Evolutionary conservation across 2,888 invertebrate species (phyloP).

Genomic region (Cosmia trapezina): DNA sequence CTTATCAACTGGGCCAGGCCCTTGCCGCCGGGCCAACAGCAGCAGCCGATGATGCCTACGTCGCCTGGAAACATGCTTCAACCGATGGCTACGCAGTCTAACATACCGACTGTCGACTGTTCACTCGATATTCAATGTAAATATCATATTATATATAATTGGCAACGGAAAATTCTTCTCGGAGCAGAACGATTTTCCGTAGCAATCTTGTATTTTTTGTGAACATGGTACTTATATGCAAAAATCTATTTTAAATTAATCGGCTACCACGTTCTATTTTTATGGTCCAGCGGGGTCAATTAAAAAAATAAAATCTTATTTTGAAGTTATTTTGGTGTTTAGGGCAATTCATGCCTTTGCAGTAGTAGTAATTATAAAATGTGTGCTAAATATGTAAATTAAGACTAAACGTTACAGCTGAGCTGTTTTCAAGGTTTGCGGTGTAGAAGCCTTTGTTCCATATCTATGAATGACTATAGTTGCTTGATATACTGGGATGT

Average conservation of each 20-base stretch:
- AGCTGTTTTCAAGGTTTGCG: conserved; percentile 54
- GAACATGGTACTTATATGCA: not conserved
- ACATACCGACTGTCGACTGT: conserved; percentile 83
- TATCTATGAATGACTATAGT: conserved; percentile 31
- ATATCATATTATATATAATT: conserved; percentile 62
- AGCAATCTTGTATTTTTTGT: not conserved
- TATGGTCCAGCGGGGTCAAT: not conserved
- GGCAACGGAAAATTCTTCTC: conserved; percentile 15
- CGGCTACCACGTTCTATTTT: conserved; percentile 6
- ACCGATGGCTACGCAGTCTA: conserved; percentile 75
- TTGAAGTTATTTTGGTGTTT: conserved; percentile 23
- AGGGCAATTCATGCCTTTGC: conserved; percentile 28
- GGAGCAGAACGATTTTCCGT: conserved; percentile 26
- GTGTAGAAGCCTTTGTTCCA: conserved; percentile 39
- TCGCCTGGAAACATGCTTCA: conserved; percentile 66
- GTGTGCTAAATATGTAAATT: conserved; percentile 52
- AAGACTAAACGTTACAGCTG: conserved; percentile 40
- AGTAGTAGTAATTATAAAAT: conserved; percentile 25
- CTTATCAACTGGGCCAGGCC: conserved; percentile 93
- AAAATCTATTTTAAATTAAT: conserved; percentile 15
- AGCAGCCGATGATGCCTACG: conserved; percentile 80
- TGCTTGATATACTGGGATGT: conserved; percentile 16
- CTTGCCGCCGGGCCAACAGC: conserved; percentile 81
- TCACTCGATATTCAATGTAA: conserved; percentile 89
- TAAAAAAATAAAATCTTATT: conserved; percentile 1